Conservation (phyloP, 2,888 invertebrate genomes). For the Phalangium opilio region DNA sequence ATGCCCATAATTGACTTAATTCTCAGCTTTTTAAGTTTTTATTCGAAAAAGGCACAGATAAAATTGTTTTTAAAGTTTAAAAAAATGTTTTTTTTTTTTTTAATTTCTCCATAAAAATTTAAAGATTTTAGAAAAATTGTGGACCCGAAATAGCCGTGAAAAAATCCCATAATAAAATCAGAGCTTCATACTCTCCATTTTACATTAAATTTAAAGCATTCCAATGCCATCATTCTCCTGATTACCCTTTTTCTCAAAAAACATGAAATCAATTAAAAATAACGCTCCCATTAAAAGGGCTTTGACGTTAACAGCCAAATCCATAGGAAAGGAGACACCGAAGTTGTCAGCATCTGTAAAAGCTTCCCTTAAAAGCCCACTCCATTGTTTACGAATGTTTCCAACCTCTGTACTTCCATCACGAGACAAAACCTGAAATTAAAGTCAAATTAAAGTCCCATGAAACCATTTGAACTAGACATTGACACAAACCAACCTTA, state of each 20-base stretch:
- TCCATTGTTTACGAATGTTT: slow-evolving; percentile 77
- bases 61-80: too few relatives aligned
- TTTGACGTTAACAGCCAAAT: slow-evolving; percentile 67
- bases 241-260: slow-evolving; percentile 50
- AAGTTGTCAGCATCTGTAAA: slow-evolving; percentile 79
- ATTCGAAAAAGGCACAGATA: too few relatives aligned
- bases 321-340: slow-evolving; percentile 77
- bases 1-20: too few relatives aligned
- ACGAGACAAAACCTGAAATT: slow-evolving; percentile 49
- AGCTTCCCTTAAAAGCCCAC: slow-evolving; percentile 59
- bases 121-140: too few relatives aligned
- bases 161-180: too few relatives aligned
- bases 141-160: too few relatives aligned
- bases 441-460: not conserved
- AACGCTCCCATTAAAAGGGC: slow-evolving; percentile 62
- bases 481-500: slow-evolving; percentile 7
- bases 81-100: too few relatives aligned
- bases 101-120: too few relatives aligned
- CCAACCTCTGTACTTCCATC: slow-evolving; percentile 66
- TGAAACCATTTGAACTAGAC: too few relatives aligned
- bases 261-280: slow-evolving; percentile 50
- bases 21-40: too few relatives aligned
- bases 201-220: slow-evolving; percentile 31
- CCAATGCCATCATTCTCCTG: slow-evolving; percentile 43
- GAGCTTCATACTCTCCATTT: too few relatives aligned